Evolutionary conservation across 2,888 invertebrate species (phyloP).

Genomic region (Dusona sp.): DNA sequence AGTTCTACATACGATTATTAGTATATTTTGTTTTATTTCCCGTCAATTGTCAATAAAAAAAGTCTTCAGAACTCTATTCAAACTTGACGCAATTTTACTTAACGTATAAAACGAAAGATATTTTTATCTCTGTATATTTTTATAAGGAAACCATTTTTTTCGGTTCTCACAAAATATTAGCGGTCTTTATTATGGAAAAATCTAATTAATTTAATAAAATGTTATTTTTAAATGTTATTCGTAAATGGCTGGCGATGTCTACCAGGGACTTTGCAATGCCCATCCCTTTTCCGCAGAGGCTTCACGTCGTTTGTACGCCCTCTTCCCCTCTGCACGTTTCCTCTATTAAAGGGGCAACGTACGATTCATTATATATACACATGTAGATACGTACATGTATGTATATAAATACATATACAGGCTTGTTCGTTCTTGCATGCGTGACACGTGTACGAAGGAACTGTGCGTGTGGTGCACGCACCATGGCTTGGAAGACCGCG

Average conservation of each 20-base stretch:
- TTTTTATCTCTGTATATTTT: not conserved
- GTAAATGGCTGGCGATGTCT: not conserved
- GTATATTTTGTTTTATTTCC: not conserved
- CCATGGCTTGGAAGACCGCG: conserved; percentile 69
- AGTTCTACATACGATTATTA: not conserved
- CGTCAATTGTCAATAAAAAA: not conserved
- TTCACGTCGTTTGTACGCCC: not conserved
- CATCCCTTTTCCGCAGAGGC: conserved; percentile 30
- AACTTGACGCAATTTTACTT: too few species aligned
- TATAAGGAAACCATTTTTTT: not conserved
- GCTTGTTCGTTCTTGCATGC: conserved; percentile 53
- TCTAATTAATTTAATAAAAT: not conserved
- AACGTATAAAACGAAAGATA: too few species aligned
- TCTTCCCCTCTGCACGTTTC: conserved; percentile 17
- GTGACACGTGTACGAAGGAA: conserved; percentile 66
- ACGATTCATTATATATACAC: conserved; percentile 33
- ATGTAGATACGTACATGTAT: not conserved
- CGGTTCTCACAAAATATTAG: not conserved
- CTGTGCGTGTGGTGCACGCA: conserved; percentile 64
- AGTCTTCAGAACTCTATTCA: too few species aligned
- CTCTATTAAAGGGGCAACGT: conserved; percentile 60
- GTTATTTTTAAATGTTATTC: not conserved
- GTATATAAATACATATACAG: conserved; percentile 2
- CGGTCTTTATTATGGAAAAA: not conserved
- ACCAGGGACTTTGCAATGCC: not conserved